phyloP scores from a whole-genome alignment of 2,113 vertebrate species.

The Ariopsis seemanni region DNA sequence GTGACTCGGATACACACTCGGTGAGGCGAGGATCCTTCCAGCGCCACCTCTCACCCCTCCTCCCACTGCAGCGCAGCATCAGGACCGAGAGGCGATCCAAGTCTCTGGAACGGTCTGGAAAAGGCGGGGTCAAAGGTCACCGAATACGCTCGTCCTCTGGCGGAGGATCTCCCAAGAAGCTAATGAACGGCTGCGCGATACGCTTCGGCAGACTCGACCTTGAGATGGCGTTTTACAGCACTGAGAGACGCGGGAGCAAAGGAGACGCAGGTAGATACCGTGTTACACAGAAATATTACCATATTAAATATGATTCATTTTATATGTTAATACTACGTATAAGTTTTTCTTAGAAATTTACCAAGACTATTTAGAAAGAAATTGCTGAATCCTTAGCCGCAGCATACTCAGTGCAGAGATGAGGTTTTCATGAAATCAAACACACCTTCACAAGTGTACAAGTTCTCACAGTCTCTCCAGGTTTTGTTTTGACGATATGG shows the following conservation, averaged over 20 bases:
- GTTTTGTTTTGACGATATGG: too few relatives aligned
- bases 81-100: constrained; percentile 72
- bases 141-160: constrained; percentile 70
- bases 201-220: constrained; percentile 71
- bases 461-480: too few relatives aligned
- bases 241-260: constrained; percentile 67
- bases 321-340: too few relatives aligned
- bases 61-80: constrained; percentile 56
- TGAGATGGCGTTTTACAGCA: constrained; percentile 61
- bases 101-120: constrained; percentile 76
- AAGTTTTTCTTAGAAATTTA: too few relatives aligned
- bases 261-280: constrained; percentile 69
- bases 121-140: constrained; percentile 66
- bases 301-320: too few relatives aligned
- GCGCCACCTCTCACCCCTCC: constrained; percentile 61
- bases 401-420: too few relatives aligned
- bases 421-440: too few relatives aligned
- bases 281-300: neutral
- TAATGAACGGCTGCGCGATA: constrained; percentile 71
- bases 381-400: too few relatives aligned
- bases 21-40: constrained; percentile 61
- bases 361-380: too few relatives aligned
- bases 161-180: constrained; percentile 67
- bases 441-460: neutral
- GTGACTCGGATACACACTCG: constrained; percentile 55